These are phyloP conservation scores for Erythrocercus mccallii DNA, from an alignment of 2,113 vertebrate genomes.

Conservation along the genomic window DNA sequence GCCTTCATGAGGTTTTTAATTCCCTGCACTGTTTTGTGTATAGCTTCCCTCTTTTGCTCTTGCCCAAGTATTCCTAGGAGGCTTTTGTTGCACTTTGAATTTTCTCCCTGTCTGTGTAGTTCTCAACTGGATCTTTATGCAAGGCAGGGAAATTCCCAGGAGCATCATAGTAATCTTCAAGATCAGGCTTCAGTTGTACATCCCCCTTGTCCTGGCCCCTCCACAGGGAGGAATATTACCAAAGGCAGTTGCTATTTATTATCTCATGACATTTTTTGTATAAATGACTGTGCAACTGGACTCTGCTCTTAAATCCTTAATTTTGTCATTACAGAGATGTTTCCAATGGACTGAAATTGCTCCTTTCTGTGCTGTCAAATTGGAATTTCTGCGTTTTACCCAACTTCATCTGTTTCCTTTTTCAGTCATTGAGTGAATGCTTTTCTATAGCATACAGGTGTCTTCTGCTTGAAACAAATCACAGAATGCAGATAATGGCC, in stretches of 20 bases:
- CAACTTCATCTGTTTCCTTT: conserved; percentile 41
- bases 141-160: not conserved
- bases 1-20: not conserved
- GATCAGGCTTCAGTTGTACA: not conserved
- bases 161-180: not conserved
- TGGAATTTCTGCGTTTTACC: not conserved
- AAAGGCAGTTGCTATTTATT: not conserved
- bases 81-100: not conserved
- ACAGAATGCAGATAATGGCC: conserved; percentile 10
- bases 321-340: conserved; percentile 49
- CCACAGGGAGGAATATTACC: not conserved
- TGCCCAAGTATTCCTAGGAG: not conserved
- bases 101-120: not conserved
- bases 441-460: conserved; percentile 47
- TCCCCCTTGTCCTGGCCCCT: not conserved
- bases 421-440: conserved; percentile 29
- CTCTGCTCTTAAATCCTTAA: conserved; percentile 9
- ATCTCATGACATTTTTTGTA: not conserved
- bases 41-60: not conserved
- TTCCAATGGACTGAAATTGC: conserved; percentile 48
- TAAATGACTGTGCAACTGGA: not conserved
- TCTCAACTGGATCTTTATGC: not conserved
- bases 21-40: not conserved
- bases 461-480: not conserved
- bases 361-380: conserved; percentile 28